These are phyloP conservation scores for Spodoptera frugiperda DNA, from an alignment of 1,140 invertebrate species.

Conservation along the genomic window DNA sequence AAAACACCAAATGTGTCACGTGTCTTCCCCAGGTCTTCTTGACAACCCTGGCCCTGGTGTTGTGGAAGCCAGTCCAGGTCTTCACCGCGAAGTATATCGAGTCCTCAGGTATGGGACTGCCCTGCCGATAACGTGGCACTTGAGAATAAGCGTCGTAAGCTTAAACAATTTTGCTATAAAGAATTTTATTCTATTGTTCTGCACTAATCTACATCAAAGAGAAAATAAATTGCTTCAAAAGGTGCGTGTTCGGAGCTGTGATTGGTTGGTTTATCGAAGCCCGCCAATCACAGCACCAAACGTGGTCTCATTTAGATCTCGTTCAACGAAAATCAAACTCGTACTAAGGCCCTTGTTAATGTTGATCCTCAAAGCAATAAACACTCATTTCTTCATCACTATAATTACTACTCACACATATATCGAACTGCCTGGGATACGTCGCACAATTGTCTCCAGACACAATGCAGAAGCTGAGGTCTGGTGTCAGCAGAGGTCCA, in stretches of 20 bases:
- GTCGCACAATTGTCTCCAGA: conserved; percentile 88
- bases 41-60: conserved; percentile 91
- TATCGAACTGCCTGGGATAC: conserved; percentile 87
- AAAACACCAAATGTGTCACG: conserved; percentile 90
- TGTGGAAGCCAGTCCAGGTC: conserved; percentile 94
- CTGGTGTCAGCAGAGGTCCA: conserved; percentile 72
- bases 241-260: no score
- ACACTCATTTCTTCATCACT: no score
- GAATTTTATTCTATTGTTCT: no score
- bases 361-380: no score
- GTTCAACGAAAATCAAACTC: no score
- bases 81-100: conserved; percentile 95
- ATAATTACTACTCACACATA: conserved; percentile 88
- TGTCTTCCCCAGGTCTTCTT: conserved; percentile 93
- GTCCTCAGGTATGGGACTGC: conserved; percentile 84
- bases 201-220: no score
- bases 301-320: no score
- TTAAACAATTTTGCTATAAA: no score
- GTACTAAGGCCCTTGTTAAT: no score
- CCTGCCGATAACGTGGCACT: conserved; percentile 80
- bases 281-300: no score
- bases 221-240: no score
- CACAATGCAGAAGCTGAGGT: conserved; percentile 88
- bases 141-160: neutral
- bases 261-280: no score